Base-by-base conservation (phyloP, 2,888 invertebrate genomes). In the Chorisops tibialis region DNA sequence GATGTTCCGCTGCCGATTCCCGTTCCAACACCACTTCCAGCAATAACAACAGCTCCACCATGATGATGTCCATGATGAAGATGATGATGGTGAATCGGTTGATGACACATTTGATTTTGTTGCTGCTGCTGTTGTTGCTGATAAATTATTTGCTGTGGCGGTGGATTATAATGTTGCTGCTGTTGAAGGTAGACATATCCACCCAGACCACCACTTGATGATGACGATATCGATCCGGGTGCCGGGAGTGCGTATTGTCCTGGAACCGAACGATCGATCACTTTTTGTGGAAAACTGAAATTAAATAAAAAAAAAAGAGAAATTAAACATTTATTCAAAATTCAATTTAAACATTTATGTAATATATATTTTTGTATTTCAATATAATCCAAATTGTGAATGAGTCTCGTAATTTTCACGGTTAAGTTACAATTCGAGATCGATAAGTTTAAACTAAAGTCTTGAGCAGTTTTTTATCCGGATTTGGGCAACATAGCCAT, bases 221-320 rank as follows among this genome's bases (percentile, higher is more conserved):
- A 67, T 19, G 71, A 70, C 52, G 72, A 68, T 66, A 69, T 70
- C 52, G 74, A 73, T 22, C 72, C 72, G 21, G 68, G 63, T 5
- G 67, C 63, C 50, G 70, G 68, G 12, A 67, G 70, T 67, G 66
- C 73, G 67, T 77, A 77, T 61, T 77, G 77, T 66, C 75, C 72
- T 65, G 78, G 74, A 65, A 74, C 74, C 64, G 74, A 75, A 63
- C 78, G 74, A 68, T 79, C 78, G 63, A 76, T 73, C 68, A 74
- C 70, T 70, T 78, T 78, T 70, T 77, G 78, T 60, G 78, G 78
- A 71, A 78, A 78, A 70, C 78, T 78, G 67, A 11, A 76, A 12
- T 30, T 30, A 30, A 2, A 30, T 2, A 30, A 30, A 30, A 30
- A 2, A 30, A 30, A 5, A 2, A 30, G 30, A 30, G 2, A 9